Percentiles rank a stretch among this genome's conserved stretches.
phyloP scores from a whole-genome alignment of 2,888 invertebrate species.

The Ametastegia equiseti region DNA sequence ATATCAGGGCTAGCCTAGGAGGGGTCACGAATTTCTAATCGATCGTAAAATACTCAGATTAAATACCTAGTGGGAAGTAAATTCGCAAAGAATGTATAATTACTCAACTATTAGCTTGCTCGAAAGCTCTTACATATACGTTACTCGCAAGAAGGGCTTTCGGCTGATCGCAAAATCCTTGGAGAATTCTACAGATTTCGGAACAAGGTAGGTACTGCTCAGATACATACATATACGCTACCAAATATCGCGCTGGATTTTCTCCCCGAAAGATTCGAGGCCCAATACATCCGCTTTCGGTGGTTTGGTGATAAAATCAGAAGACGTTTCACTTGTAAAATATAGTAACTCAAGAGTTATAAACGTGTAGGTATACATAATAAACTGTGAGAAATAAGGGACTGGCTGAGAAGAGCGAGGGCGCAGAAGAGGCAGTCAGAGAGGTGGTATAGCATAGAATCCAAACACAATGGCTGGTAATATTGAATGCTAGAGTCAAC shows the following conservation, averaged over 20 bases:
- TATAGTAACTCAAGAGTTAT: slow-evolving; percentile 4
- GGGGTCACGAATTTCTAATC: background rate
- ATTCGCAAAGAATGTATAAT: background rate
- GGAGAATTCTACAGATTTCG: background rate
- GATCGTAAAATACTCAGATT: background rate
- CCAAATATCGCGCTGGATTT: background rate
- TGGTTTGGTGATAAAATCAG: slow-evolving; percentile 19
- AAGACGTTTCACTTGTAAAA: slow-evolving; percentile 31
- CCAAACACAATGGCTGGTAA: slow-evolving; percentile 70
- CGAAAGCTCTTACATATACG: background rate
- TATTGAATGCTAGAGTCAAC: slow-evolving; percentile 65
- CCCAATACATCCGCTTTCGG: background rate
- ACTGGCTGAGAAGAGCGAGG: slow-evolving; percentile 20
- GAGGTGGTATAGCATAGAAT: slow-evolving; percentile 60
- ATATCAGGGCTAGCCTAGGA: background rate
- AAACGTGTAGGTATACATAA: slow-evolving; percentile 25
- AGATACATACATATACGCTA: too few species aligned
- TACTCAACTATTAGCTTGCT: background rate
- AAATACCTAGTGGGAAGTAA: background rate
- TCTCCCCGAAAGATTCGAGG: background rate
- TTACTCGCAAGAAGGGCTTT: background rate
- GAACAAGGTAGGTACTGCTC: too few species aligned
- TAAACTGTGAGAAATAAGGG: slow-evolving; percentile 39
- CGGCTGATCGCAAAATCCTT: background rate
- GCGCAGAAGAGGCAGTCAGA: too few species aligned